Conservation (phyloP, 2,113 vertebrate species). For the Seriola quinqueradiata region DNA sequence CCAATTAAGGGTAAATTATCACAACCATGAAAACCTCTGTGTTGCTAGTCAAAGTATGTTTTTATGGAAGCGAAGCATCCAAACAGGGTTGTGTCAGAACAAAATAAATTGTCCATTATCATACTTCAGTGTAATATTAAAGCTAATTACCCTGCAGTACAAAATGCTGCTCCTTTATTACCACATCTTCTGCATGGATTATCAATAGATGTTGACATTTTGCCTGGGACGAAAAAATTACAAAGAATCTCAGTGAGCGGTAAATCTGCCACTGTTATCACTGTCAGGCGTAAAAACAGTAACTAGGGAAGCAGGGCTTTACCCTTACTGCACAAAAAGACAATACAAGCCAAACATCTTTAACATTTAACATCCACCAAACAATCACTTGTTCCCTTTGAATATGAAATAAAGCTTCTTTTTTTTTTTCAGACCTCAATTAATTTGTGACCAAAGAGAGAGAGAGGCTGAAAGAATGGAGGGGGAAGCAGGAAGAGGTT, state of each 20-base stretch:
- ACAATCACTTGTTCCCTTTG: constrained; percentile 40
- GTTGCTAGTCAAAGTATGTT: background rate
- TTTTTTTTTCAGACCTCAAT: constrained; percentile 20
- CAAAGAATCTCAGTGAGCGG: background rate
- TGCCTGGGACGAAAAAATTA: background rate
- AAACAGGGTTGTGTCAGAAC: background rate
- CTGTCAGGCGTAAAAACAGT: background rate
- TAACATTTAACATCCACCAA: constrained; percentile 36
- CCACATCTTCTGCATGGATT: background rate
- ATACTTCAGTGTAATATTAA: background rate
- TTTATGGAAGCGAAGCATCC: background rate
- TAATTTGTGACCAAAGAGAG: constrained; percentile 41
- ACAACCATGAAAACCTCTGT: background rate
- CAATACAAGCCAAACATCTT: constrained; percentile 23
- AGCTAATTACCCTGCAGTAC: background rate
- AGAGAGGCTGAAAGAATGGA: background rate
- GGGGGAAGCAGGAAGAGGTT: constrained; percentile 22
- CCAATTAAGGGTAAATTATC: background rate
- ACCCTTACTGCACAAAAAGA: background rate
- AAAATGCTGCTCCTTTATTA: background rate
- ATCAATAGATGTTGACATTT: constrained; percentile 1
- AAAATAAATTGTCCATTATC: background rate
- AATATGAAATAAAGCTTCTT: constrained; percentile 40
- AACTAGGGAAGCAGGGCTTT: background rate
- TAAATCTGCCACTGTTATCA: constrained; percentile 6